Percentiles rank a stretch among this genome's conserved stretches.
Conservation (phyloP, 92 coral and sea anemone genomes). For the Zoanthus solanderi region DNA sequence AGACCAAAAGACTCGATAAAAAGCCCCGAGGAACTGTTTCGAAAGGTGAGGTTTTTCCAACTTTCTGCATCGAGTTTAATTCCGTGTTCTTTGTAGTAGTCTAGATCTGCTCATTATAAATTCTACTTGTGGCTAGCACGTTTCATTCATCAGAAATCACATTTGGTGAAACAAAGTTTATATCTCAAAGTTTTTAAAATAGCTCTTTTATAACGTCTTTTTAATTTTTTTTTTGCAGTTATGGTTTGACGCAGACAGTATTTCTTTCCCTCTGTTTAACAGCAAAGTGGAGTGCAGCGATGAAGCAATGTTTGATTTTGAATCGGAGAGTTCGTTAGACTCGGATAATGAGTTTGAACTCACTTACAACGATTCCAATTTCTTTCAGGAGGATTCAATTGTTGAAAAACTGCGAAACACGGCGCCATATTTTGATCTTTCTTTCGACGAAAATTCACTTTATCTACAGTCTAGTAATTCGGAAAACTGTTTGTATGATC, state of each 20-base stretch:
- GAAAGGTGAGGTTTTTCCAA: constrained; percentile 77
- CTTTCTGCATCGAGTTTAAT: background rate
- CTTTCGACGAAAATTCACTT: constrained; percentile 71
- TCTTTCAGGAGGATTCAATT: constrained; percentile 81
- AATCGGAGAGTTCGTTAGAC: constrained; percentile 89
- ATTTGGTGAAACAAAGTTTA: constrained; percentile 7
- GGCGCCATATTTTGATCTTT: constrained; percentile 72
- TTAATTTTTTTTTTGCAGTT: constrained; percentile 57
- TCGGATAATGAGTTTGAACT: constrained; percentile 86
- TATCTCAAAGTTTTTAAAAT: background rate
- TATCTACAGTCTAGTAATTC: constrained; percentile 68
- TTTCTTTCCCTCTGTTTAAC: constrained; percentile 70
- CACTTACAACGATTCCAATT: constrained; percentile 80
- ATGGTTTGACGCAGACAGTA: constrained; percentile 86
- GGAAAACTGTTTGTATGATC: constrained; percentile 47
- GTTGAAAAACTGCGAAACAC: constrained; percentile 82
- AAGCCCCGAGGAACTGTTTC: constrained; percentile 94
- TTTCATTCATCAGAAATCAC: constrained; percentile 45
- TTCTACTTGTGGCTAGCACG: constrained; percentile 10
- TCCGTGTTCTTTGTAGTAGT: constrained; percentile 26
- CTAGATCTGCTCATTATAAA: constrained; percentile 4
- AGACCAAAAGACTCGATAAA: constrained; percentile 87
- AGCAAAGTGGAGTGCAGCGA: constrained; percentile 71
- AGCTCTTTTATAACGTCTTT: background rate
- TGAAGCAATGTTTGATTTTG: constrained; percentile 81